Evolutionary conservation across 2,797 vertebrate genomes (phyloP).

Genomic region (Oceanodroma leucorhoa): DNA sequence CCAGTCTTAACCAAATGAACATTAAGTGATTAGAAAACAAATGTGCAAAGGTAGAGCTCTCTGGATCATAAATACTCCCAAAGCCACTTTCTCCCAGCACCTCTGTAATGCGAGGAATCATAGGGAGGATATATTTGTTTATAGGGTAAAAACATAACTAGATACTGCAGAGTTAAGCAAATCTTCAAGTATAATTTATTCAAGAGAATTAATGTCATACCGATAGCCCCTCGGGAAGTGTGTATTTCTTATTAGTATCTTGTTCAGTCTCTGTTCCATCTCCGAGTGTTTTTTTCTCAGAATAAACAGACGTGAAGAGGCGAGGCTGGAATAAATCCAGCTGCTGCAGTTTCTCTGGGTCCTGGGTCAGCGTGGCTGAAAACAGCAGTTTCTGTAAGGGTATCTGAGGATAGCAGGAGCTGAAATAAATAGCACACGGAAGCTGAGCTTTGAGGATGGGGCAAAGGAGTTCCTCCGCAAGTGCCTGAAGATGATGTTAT

Average conservation of each 20-base stretch:
- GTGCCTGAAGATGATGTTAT: neutral
- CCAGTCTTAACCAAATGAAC: neutral
- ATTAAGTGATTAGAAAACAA: neutral
- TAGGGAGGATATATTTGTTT: neutral
- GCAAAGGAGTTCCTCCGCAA: neutral
- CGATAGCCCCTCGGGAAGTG: constrained; percentile 85
- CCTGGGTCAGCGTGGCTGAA: constrained; percentile 92
- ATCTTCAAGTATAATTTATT: neutral
- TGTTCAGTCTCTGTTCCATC: neutral
- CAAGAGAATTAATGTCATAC: constrained; percentile 68
- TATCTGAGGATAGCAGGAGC: constrained; percentile 82
- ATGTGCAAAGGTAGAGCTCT: neutral
- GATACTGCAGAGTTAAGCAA: neutral
- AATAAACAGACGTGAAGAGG: constrained; percentile 86
- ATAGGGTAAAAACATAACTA: neutral
- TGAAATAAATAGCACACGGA: constrained; percentile 26
- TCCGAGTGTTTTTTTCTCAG: neutral
- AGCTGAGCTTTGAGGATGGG: neutral
- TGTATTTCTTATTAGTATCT: constrained; percentile 66
- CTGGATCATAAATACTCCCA: neutral
- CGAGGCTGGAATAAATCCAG: constrained; percentile 88
- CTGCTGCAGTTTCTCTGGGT: constrained; percentile 93
- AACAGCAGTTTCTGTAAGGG: constrained; percentile 96
- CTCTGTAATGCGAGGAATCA: neutral
- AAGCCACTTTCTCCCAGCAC: neutral